A percentile compares a stretch with the other conserved stretches of the same genome.
Conservation (phyloP, 2,888 invertebrate species). For the Clostera curtula region DNA sequence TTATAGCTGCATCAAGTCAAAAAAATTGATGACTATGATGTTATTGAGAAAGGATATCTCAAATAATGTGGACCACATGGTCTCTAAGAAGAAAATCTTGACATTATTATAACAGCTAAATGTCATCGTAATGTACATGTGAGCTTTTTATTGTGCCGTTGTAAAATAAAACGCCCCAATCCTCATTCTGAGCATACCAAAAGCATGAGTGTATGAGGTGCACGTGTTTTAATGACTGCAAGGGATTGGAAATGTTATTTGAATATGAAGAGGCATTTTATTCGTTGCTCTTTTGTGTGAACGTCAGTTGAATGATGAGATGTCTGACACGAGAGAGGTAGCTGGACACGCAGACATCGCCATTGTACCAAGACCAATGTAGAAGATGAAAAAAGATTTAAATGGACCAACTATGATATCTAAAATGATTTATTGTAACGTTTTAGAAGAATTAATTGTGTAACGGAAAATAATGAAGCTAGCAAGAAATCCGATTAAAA, state of each 20-base stretch:
- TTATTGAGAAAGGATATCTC: too few relatives aligned
- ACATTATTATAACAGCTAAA: conserved; percentile 18
- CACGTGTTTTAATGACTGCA: conserved; percentile 39
- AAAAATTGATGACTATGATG: too few relatives aligned
- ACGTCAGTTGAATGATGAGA: conserved; percentile 11
- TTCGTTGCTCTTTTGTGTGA: conserved; percentile 16
- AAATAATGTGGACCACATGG: too few relatives aligned
- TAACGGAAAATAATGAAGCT: conserved; percentile 6
- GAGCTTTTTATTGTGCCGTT: conserved; percentile 33
- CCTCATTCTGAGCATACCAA: conserved; percentile 49
- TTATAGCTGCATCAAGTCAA: background rate
- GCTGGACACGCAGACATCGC: conserved; percentile 4
- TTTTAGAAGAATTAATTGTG: conserved; percentile 1
- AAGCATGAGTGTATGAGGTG: conserved; percentile 37
- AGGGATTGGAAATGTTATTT: conserved; percentile 30
- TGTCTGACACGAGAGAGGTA: conserved; percentile 4
- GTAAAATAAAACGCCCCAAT: too few relatives aligned
- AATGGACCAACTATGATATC: too few relatives aligned
- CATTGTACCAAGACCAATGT: too few relatives aligned
- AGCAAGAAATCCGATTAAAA: conserved; percentile 27
- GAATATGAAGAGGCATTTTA: conserved; percentile 30
- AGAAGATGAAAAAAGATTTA: too few relatives aligned
- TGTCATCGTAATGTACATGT: conserved; percentile 22
- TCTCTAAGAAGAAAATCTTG: too few relatives aligned
- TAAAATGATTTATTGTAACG: background rate